Conservation (phyloP, 2,113 vertebrate genomes). For the Chitala chitala region DNA sequence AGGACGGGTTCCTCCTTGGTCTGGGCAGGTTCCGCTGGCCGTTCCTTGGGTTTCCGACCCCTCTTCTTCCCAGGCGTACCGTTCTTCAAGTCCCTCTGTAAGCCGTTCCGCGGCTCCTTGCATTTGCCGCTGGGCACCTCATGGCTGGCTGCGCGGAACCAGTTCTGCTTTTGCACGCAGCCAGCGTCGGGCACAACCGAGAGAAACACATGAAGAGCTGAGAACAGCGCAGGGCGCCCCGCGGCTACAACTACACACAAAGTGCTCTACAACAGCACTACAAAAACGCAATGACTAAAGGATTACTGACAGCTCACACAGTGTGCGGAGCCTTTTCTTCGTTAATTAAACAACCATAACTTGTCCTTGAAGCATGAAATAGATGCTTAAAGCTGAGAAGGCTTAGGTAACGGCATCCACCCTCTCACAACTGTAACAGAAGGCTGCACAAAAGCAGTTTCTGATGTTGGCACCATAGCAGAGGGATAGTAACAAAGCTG, state of each 20-base stretch:
- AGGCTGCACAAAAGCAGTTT: too few species aligned
- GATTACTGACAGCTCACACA: background rate
- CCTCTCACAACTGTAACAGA: too few species aligned
- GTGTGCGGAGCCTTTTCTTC: background rate
- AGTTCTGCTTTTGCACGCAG: slow-evolving; percentile 70
- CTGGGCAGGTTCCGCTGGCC: slow-evolving; percentile 42
- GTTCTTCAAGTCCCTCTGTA: slow-evolving; percentile 64
- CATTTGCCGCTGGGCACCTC: slow-evolving; percentile 67
- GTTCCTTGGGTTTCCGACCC: slow-evolving; percentile 87
- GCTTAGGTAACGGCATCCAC: too few species aligned
- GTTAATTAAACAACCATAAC: background rate
- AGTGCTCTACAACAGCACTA: too few species aligned
- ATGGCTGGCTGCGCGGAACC: slow-evolving; percentile 83
- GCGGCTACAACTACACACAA: background rate
- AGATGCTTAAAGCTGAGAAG: too few species aligned
- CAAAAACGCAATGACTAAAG: background rate
- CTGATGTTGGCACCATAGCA: too few species aligned
- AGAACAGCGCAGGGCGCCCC: background rate
- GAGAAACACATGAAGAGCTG: background rate
- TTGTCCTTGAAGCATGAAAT: too few species aligned
- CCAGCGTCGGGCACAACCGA: background rate
- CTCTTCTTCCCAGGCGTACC: slow-evolving; percentile 80
- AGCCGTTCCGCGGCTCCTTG: slow-evolving; percentile 55
- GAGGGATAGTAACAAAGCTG: too few species aligned
- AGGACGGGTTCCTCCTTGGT: slow-evolving; percentile 24